phyloP scores from a whole-genome alignment of 2,797 vertebrate species.

The Lophius americanus region DNA sequence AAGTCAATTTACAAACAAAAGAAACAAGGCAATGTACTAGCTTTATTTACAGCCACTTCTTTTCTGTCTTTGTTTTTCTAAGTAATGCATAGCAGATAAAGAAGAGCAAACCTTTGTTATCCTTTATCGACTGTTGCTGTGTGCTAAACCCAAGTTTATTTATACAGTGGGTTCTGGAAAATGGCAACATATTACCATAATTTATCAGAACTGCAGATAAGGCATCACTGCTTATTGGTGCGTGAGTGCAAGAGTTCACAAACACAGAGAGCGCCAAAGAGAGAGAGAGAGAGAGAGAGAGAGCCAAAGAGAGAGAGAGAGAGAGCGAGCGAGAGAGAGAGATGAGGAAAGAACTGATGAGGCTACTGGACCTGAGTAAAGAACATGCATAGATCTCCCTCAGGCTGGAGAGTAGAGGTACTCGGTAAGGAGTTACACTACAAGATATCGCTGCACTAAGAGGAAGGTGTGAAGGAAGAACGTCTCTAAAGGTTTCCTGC shows the following conservation, averaged over 20 bases:
- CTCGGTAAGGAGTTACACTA: slow-evolving; percentile 56
- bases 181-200: slow-evolving; percentile 76
- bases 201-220: slow-evolving; percentile 88
- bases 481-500: slow-evolving; percentile 55
- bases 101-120: slow-evolving; percentile 81
- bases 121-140: slow-evolving; percentile 68
- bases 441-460: slow-evolving; percentile 36
- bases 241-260: slow-evolving; percentile 64
- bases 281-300: slow-evolving; percentile 64
- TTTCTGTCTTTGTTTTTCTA: slow-evolving; percentile 46
- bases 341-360: slow-evolving; percentile 77
- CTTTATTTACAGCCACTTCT: slow-evolving; percentile 94
- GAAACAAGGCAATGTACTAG: slow-evolving; percentile 96
- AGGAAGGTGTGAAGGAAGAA: slow-evolving; percentile 45
- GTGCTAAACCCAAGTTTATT: slow-evolving; percentile 77
- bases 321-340: slow-evolving; percentile 46
- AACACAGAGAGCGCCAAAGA: slow-evolving; percentile 21
- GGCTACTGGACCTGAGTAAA: slow-evolving; percentile 88
- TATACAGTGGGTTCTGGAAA: slow-evolving; percentile 76
- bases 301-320: slow-evolving; percentile 12
- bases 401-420: slow-evolving; percentile 73
- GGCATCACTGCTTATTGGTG: slow-evolving; percentile 96
- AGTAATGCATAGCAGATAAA: slow-evolving; percentile 92
- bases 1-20: slow-evolving; percentile 99
- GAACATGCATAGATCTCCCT: slow-evolving; percentile 86